Conservation (phyloP, 1,140 invertebrate species). For the Ladona fulva region DNA sequence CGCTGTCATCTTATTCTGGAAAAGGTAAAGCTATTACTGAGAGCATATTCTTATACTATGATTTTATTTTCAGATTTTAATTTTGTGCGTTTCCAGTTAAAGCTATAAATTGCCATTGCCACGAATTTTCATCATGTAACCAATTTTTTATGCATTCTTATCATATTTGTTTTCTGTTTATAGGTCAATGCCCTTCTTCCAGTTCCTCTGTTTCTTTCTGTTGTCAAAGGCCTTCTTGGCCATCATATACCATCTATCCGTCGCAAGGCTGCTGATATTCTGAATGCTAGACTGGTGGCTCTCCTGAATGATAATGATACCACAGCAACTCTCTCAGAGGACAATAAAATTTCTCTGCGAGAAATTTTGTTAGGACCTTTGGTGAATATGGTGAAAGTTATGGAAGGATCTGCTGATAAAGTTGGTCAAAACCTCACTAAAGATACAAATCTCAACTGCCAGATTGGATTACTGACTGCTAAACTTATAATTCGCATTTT, state of each 20-base stretch:
- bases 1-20: slow-evolving; percentile 68
- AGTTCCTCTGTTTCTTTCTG: slow-evolving; percentile 63
- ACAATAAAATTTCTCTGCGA: slow-evolving; percentile 22
- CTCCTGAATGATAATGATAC: slow-evolving; percentile 34
- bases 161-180: slow-evolving; percentile 24
- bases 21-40: slow-evolving; percentile 38
- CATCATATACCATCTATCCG: slow-evolving; percentile 59
- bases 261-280: slow-evolving; percentile 70
- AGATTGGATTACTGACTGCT: slow-evolving; percentile 63
- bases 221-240: slow-evolving; percentile 57
- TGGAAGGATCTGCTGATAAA: slow-evolving; percentile 55
- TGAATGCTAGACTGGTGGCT: slow-evolving; percentile 63
- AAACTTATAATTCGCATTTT: slow-evolving; percentile 68
- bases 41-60: too few relatives aligned
- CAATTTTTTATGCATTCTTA: too few relatives aligned
- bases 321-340: slow-evolving; percentile 44
- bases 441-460: background rate
- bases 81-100: too few relatives aligned
- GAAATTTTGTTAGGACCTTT: background rate
- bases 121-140: too few relatives aligned
- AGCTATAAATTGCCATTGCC: too few relatives aligned
- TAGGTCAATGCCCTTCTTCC: slow-evolving; percentile 64
- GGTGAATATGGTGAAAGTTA: slow-evolving; percentile 38
- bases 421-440: background rate
- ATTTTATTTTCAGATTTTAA: too few relatives aligned